Evolutionary conservation across 2,888 invertebrate genomes (phyloP).

Genomic region (Andrena flavipes): DNA sequence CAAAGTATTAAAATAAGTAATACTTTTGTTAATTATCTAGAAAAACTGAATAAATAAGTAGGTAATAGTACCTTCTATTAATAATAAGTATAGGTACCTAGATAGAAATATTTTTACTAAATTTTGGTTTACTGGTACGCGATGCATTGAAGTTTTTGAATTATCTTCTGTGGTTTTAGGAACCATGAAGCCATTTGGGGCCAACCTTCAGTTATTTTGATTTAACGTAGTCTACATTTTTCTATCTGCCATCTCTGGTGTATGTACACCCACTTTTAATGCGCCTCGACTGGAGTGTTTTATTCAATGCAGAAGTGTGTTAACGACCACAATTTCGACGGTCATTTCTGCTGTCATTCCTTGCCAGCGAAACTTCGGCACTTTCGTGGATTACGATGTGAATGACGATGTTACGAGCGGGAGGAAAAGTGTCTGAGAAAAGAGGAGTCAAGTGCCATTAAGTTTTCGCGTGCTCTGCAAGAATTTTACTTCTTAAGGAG

Average conservation of each 20-base stretch:
- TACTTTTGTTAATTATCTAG: too few relatives aligned
- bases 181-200: neutral
- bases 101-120: too few relatives aligned
- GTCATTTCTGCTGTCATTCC: constrained; percentile 33
- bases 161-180: too few relatives aligned
- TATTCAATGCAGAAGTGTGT: constrained; percentile 35
- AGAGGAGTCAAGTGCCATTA: constrained; percentile 42
- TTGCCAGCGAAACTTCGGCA: constrained; percentile 36
- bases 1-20: too few relatives aligned
- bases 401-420: constrained; percentile 28
- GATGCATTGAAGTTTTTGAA: too few relatives aligned
- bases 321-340: constrained; percentile 40
- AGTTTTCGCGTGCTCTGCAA: constrained; percentile 38
- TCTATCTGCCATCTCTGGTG: neutral
- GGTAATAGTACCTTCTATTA: too few relatives aligned
- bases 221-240: neutral
- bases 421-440: constrained; percentile 28
- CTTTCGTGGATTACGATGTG: constrained; percentile 36
- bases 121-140: too few relatives aligned
- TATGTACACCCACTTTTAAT: neutral
- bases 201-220: neutral
- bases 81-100: too few relatives aligned
- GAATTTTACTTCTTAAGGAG: constrained; percentile 40
- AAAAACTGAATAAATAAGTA: too few relatives aligned
- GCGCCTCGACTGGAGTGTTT: neutral